These are phyloP conservation scores for Drosophila ohnishii DNA, from an alignment of 1,140 invertebrate species.

Conservation along the genomic window DNA sequence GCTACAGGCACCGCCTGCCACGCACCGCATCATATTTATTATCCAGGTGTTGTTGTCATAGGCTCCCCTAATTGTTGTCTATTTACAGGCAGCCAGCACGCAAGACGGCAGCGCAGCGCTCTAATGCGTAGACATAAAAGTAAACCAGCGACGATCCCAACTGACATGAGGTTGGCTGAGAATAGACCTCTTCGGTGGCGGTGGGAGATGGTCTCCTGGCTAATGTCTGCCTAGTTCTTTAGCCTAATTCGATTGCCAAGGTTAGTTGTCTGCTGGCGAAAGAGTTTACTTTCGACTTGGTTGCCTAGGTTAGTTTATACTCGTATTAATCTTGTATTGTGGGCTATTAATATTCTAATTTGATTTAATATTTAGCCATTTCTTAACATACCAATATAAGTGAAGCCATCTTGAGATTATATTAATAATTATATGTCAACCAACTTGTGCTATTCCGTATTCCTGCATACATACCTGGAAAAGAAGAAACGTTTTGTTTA, in stretches of 20 bases:
- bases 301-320: constrained; percentile 20
- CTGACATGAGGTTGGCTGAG: constrained; percentile 15
- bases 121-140: constrained; percentile 64
- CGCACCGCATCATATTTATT: constrained; percentile 59
- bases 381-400: constrained; percentile 45
- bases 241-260: constrained; percentile 71
- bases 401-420: constrained; percentile 51
- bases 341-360: neutral
- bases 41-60: constrained; percentile 79
- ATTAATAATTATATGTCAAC: neutral
- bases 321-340: neutral
- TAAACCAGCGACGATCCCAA: constrained; percentile 48
- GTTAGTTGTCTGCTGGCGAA: constrained; percentile 52
- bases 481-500: neutral
- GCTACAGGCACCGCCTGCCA: constrained; percentile 67
- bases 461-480: constrained; percentile 47
- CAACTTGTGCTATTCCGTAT: neutral
- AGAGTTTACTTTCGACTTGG: constrained; percentile 12
- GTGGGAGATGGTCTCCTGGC: constrained; percentile 26
- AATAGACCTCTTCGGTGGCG: constrained; percentile 9
- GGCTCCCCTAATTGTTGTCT: constrained; percentile 77
- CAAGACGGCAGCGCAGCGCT: constrained; percentile 32
- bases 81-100: constrained; percentile 69
- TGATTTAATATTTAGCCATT: neutral
- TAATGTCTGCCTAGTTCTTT: constrained; percentile 41